A percentile compares a stretch with the other conserved stretches of the same genome.
These are phyloP conservation scores for Rhynchotus rufescens DNA, from an alignment of 2,797 vertebrate species.

Conservation along the genomic window DNA sequence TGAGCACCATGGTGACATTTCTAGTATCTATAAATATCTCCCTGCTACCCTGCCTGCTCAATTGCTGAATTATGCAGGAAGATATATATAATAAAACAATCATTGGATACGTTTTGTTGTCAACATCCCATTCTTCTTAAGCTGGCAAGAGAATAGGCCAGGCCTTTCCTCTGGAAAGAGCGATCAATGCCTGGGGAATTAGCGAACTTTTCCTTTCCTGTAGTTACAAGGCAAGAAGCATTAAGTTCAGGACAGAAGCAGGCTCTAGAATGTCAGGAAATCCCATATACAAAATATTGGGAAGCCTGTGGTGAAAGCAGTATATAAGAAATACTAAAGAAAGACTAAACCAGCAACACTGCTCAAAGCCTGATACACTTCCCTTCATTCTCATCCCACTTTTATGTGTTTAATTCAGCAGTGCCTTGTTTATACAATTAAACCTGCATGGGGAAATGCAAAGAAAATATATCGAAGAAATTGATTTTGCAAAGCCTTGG, in stretches of 20 bases:
- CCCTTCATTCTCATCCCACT: neutral
- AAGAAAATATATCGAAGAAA: neutral
- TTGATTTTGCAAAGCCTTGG: neutral
- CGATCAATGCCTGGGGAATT: neutral
- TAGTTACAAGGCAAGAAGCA: neutral
- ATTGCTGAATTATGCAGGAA: slow-evolving; percentile 62
- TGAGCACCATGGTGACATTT: slow-evolving; percentile 58
- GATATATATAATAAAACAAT: slow-evolving; percentile 63
- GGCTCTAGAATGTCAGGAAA: neutral
- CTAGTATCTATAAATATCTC: slow-evolving; percentile 66
- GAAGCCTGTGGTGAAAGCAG: neutral
- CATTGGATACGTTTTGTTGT: slow-evolving; percentile 8
- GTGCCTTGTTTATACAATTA: neutral
- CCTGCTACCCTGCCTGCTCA: slow-evolving; percentile 33
- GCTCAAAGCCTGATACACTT: neutral
- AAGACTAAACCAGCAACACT: neutral
- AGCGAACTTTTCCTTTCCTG: neutral
- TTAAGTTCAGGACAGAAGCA: neutral
- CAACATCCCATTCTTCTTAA: slow-evolving; percentile 41
- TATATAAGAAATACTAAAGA: neutral
- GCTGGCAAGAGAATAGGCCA: neutral
- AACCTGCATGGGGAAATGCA: neutral
- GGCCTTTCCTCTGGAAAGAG: slow-evolving; percentile 6
- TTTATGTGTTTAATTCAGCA: neutral
- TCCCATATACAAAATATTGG: neutral